Evolutionary conservation across 2,888 invertebrate species (phyloP).

Genomic region (Drosophila anceps): DNA sequence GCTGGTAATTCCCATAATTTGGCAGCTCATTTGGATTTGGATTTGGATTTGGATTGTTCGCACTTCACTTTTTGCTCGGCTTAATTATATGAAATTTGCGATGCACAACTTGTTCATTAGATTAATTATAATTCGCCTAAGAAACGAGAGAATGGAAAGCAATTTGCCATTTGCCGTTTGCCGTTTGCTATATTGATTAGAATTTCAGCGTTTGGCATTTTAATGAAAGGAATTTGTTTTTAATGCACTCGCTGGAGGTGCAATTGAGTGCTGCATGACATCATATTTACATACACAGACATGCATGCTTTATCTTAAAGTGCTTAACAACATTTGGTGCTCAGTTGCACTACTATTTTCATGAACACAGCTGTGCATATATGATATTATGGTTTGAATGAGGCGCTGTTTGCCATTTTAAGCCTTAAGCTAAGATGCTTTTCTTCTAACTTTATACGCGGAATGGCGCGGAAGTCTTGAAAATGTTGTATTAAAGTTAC

Average conservation of each 20-base stretch:
- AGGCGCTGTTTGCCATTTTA: not conserved
- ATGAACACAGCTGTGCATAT: no score
- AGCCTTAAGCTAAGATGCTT: no score
- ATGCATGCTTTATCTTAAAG: not conserved
- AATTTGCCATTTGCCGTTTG: not conserved
- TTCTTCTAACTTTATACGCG: not conserved
- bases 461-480: not conserved
- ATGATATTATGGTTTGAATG: not conserved
- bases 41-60: not conserved
- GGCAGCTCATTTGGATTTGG: not conserved
- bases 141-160: not conserved
- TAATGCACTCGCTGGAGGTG: conserved; percentile 21
- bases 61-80: not conserved
- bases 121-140: conserved; percentile 1
- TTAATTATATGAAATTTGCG: not conserved
- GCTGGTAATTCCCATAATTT: conserved; percentile 6
- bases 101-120: not conserved
- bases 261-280: conserved; percentile 26
- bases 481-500: not conserved
- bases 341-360: no score
- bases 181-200: not conserved
- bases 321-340: no score
- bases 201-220: conserved; percentile 33
- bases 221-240: conserved; percentile 48
- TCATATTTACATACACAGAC: conserved; percentile 8